phyloP scores from a whole-genome alignment of 2,797 vertebrate genomes.

The Spinibarbus caldwelli region DNA sequence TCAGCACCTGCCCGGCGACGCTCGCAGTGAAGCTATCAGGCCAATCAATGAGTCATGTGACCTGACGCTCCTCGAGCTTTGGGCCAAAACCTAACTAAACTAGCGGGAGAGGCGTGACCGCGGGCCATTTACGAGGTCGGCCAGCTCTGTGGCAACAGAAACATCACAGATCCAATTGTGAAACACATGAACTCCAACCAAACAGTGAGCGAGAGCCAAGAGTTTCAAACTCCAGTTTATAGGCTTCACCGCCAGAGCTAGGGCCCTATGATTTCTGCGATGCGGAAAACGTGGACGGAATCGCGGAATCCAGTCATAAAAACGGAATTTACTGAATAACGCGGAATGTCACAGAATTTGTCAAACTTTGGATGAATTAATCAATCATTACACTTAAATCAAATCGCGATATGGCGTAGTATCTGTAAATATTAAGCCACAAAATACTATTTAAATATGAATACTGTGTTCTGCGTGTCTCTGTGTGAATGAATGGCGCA shows the following conservation, averaged over 20 bases:
- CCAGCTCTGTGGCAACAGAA: not conserved
- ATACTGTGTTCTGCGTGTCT: no score
- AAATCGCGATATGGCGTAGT: no score
- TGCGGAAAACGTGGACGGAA: no score
- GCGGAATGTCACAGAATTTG: no score
- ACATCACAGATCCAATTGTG: conserved; percentile 1
- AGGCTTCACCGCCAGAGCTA: not conserved
- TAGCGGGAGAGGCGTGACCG: conserved; percentile 65
- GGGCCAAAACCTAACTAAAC: conserved; percentile 38
- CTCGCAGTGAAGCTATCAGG: conserved; percentile 10
- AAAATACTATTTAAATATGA: no score
- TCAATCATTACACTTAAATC: no score
- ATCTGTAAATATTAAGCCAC: no score
- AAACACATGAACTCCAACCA: not conserved
- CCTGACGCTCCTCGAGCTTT: not conserved
- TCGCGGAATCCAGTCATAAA: no score
- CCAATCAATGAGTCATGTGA: conserved; percentile 62
- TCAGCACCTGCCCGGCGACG: not conserved
- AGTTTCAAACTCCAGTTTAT: not conserved
- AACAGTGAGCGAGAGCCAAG: not conserved
- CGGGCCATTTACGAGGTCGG: conserved; percentile 60
- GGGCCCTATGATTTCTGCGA: no score
- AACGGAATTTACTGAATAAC: no score
- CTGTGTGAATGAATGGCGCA: no score
- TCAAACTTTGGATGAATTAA: no score